A percentile compares a stretch with the other conserved stretches of the same genome.
These are phyloP conservation scores for Dendrocincla fuliginosa DNA, from an alignment of 2,797 vertebrate genomes.

Conservation along the genomic window DNA sequence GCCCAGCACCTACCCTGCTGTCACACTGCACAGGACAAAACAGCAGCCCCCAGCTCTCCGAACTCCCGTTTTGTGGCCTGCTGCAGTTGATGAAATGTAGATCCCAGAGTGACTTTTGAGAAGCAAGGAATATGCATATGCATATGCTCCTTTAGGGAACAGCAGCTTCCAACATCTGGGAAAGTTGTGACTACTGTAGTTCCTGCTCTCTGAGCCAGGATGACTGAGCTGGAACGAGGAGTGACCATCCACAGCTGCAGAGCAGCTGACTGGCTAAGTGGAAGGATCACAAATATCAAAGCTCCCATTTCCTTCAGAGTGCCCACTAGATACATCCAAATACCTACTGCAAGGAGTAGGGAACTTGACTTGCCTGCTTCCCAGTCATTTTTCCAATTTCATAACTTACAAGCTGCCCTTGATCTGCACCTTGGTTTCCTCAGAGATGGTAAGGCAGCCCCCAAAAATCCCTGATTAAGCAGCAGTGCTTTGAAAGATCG, in stretches of 20 bases:
- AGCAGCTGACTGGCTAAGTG: background rate
- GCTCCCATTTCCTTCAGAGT: background rate
- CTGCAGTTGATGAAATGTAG: background rate
- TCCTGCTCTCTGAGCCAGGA: background rate
- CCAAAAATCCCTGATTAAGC: background rate
- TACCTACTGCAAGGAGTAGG: background rate
- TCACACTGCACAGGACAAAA: background rate
- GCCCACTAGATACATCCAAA: background rate
- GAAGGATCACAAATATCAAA: background rate
- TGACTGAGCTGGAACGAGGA: background rate
- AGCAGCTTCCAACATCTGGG: background rate
- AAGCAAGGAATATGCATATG: background rate
- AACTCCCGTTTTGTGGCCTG: background rate
- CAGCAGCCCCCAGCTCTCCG: background rate
- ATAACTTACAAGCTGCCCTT: background rate
- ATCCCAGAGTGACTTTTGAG: background rate
- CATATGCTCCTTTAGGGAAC: background rate
- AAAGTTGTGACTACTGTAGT: constrained; percentile 7
- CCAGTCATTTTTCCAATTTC: background rate
- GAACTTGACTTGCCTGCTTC: background rate
- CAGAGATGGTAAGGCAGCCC: background rate
- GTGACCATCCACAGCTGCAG: background rate
- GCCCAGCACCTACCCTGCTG: background rate
- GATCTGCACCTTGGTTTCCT: constrained; percentile 28
- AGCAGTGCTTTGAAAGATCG: constrained; percentile 1